Evolutionary conservation across 2,888 invertebrate species (phyloP), one percentile per base, ranked within the genome.

Genomic region (Sarcophaga carnaria): DNA sequence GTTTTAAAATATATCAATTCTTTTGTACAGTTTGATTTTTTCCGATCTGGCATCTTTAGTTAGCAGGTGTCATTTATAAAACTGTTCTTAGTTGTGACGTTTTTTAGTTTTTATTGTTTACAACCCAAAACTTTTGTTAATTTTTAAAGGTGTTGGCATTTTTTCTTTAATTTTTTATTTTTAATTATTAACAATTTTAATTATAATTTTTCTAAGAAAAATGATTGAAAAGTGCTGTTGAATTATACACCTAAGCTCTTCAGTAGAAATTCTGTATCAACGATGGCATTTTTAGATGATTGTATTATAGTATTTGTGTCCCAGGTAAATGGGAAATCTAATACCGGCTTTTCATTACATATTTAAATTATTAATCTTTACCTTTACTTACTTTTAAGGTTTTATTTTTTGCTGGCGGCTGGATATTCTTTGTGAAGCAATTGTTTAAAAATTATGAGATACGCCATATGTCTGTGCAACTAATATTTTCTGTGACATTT

Each of bases 401-500:
- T 78, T 94, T 98, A 77, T 99, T 99, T 94, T 99, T 99, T 93
- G 96, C 97, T 80, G 98, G 98, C 87, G 99, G 99, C 84, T 99
- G 99, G 98, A 96, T 99, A 85, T 99, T 99, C 94, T 99, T 99
- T 92, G 97, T 99, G 90, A 99, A 98, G 93, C 97, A 98, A 93
- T 94, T 99, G 69, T 99, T 99, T 93, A 96, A 97, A 89, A 98
- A 99, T 93, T 99, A 99, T 94, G 99, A 99, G 94, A 98, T 99
- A 6, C 97, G 98, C 90, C 98, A 99, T 92, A 95, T 97, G 85
- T 94, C 98, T 84, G 99, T 99, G 2, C 98, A 99, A 93, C 94
- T 99, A 5, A 97, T 99, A 91, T 99, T 99, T 93, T 99, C 99
- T 0, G 95, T 97, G 45, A 99, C 99, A 59, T 98, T 99, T 92